Base-by-base conservation (phyloP, 2,797 vertebrate genomes). In the Rhabdophis nuchalis region DNA sequence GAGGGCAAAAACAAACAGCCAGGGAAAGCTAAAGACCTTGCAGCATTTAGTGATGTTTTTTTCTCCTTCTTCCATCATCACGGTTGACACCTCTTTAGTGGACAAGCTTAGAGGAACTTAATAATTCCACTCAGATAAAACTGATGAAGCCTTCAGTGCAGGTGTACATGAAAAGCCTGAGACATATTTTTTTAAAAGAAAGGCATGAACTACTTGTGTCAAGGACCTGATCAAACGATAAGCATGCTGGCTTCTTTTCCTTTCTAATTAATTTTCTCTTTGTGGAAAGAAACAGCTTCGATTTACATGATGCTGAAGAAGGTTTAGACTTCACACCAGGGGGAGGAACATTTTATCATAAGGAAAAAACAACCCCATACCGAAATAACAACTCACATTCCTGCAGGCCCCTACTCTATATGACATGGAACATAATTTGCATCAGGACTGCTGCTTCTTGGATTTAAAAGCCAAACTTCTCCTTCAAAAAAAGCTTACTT, bases 1-100 rank as follows among this genome's bases (percentile, higher is more conserved):
- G 96, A 96, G 95, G 95, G 95, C 20, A 96, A 98, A 98, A 98
- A 97, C 97, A 98, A 98, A 98, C 97, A 97, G 91, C 89, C 92
- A 94, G 96, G 95, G 96, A 95, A 95, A 97, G 97, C 98, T 97
- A 98, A 98, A 96, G 96, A 93, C 91, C 94, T 95, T 18, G 88
- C 89, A 96, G 96, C 95, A 93, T 94, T 91, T 95, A 94, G 94
- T 96, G 36, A 82, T 96, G 92, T 94, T 92, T 96, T 56, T 91
- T 92, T 89, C 94, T 88, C 94, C 92, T 92, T 93, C 90, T 72
- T 87, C 95, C 86, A 90, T 36, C 89, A 56, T 94, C 94, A 95
- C 95, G 96, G 95, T 96, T 96, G 95, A 95, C 94, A 97, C 93
- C 93, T 96, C 94, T 96, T 96, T 96, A 87, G 93, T 93, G 94